These are phyloP conservation scores for Ectemnius lituratus DNA, from an alignment of 2,888 invertebrate genomes.

Conservation along the genomic window DNA sequence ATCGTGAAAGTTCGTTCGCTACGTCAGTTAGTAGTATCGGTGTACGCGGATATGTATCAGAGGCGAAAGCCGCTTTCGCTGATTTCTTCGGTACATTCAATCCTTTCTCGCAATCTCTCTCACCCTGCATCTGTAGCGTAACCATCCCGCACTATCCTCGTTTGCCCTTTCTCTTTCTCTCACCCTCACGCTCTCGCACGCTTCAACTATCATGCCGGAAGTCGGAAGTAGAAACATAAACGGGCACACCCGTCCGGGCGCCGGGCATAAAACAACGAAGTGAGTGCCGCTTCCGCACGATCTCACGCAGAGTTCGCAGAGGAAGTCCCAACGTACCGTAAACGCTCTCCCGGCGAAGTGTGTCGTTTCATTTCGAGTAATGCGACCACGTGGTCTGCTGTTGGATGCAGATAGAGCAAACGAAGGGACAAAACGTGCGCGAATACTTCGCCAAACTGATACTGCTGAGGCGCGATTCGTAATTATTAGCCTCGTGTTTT, in stretches of 20 bases:
- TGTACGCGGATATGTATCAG: too few relatives aligned
- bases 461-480: too few relatives aligned
- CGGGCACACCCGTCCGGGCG: conserved; percentile 5
- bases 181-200: background rate
- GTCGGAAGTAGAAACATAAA: conserved; percentile 54
- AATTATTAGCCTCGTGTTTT: background rate
- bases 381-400: conserved; percentile 1
- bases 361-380: conserved; percentile 10
- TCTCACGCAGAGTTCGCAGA: conserved; percentile 13
- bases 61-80: too few relatives aligned
- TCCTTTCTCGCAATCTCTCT: conserved; percentile 10
- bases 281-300: conserved; percentile 41
- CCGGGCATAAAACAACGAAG: conserved; percentile 45
- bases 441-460: too few relatives aligned
- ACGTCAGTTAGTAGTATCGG: too few relatives aligned
- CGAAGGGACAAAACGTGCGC: background rate
- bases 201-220: background rate
- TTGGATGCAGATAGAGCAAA: conserved; percentile 1
- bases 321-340: background rate
- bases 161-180: background rate
- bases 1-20: too few relatives aligned
- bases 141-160: background rate
- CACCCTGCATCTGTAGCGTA: conserved; percentile 17
- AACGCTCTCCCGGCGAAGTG: conserved; percentile 4
- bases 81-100: too few relatives aligned